Base-by-base conservation (phyloP, 2,113 vertebrate species). In the Kryptolebias marmoratus region DNA sequence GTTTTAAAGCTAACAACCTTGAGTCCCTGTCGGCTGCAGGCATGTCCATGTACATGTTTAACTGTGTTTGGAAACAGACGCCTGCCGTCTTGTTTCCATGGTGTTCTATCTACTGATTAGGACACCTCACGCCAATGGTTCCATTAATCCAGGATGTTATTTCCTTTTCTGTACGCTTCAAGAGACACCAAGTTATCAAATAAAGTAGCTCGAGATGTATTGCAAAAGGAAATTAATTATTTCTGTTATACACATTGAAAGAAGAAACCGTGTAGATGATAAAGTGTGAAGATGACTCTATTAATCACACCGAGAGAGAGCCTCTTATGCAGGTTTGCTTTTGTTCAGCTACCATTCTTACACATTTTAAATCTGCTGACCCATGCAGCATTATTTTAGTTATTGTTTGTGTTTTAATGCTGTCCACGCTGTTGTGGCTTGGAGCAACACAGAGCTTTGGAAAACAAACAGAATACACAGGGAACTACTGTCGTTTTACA, bases 281-380 rank as follows among this genome's bases (percentile, higher is more conserved):
- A 1, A 74, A 52, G 22, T 59, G 48, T 71, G 56, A 58, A 49
- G 45, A 16, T 59, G 28, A 53, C 31, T 66, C 28, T 3, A 36
- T 66, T 52, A 22, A 57, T 61, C 32, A 53, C 59, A 49, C 27
- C 48, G 28, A 69, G 57, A 55, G 12, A 61, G 12, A 61, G 68
- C 66, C 22, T 14, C 14, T 31, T 49, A 3, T 69, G 68, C 68
- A 65, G 11, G 68, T 63, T 66, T 75, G 56, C 9, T 56, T 36
- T 11, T 1, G 3, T n/a, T 74, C 60, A 68, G 64, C n/a, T 73
- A 71, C 27, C 50, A 4, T 30, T 75, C 55, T 74, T 71, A 42
- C 30, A 47, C 12, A 8, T 45, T 56, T 7, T 56, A 22, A 22
- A 11, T n/a, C 18, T 68, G 36, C 59, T 27, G 56, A 27, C 61